phyloP scores from a whole-genome alignment of 2,113 vertebrate genomes.

The Zapornia atra region DNA sequence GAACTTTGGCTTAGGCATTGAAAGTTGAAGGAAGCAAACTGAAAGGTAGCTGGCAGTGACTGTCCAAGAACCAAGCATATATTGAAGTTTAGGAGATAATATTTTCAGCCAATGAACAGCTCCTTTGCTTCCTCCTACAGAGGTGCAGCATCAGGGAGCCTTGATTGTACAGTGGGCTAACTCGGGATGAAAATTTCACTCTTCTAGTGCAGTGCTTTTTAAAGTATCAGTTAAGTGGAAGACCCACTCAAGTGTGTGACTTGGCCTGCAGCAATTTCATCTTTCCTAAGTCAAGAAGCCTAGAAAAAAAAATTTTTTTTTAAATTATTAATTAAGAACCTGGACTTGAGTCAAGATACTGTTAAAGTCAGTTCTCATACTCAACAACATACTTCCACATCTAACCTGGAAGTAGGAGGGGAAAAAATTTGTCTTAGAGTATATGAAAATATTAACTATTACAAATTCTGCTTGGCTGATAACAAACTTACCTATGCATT shows the following conservation, averaged over 20 bases:
- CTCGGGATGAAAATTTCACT: background rate
- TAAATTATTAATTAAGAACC: background rate
- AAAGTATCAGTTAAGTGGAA: background rate
- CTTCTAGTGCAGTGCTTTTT: background rate
- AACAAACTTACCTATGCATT: background rate
- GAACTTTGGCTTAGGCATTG: background rate
- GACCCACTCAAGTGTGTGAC: background rate
- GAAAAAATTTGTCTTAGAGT: background rate
- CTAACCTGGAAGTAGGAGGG: background rate
- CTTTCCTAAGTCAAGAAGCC: background rate
- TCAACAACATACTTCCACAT: background rate
- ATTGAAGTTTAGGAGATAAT: background rate
- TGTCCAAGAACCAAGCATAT: background rate
- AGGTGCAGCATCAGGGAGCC: background rate
- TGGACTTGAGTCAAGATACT: background rate
- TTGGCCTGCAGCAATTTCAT: background rate
- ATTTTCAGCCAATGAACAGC: background rate
- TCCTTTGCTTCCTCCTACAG: background rate
- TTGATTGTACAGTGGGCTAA: background rate
- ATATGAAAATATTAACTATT: background rate
- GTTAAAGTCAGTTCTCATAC: background rate
- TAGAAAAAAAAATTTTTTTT: background rate
- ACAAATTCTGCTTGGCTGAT: background rate
- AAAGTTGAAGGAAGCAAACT: background rate
- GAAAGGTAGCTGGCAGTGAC: background rate